Conservation (phyloP, 2,113 vertebrate species). For the Isurus oxyrinchus region DNA sequence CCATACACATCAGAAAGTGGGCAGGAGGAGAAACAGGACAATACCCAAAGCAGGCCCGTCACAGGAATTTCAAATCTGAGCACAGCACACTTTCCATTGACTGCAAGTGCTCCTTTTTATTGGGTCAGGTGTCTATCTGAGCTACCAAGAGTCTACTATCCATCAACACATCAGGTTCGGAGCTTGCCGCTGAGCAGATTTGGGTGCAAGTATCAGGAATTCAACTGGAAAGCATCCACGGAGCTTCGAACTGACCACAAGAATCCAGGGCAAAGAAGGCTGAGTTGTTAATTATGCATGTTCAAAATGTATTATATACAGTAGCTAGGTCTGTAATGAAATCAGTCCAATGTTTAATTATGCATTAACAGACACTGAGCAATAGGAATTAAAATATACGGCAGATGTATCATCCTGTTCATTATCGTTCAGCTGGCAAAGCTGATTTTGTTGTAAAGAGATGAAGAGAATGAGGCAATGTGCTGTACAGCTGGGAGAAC, state of each 20-base stretch:
- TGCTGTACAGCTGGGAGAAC: background rate
- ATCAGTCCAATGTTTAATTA: constrained; percentile 22
- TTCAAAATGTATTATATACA: constrained; percentile 22
- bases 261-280: background rate
- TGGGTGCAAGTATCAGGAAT: background rate
- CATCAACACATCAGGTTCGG: background rate
- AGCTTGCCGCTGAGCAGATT: background rate
- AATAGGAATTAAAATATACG: constrained; percentile 28
- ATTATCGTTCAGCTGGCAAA: background rate
- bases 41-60: background rate
- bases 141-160: background rate
- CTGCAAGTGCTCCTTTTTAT: background rate
- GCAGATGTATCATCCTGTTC: constrained; percentile 24
- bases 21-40: background rate
- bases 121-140: background rate
- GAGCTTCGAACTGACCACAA: background rate
- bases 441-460: background rate
- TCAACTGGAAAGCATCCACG: background rate
- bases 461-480: background rate
- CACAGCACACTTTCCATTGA: background rate
- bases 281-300: constrained; percentile 3
- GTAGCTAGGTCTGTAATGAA: constrained; percentile 11
- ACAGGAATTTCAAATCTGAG: background rate
- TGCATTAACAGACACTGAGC: constrained; percentile 28
- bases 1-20: background rate